Percentiles rank a stretch among this genome's conserved stretches.
Conservation (phyloP, 2,888 invertebrate genomes). For the Matsumyia berberina region DNA sequence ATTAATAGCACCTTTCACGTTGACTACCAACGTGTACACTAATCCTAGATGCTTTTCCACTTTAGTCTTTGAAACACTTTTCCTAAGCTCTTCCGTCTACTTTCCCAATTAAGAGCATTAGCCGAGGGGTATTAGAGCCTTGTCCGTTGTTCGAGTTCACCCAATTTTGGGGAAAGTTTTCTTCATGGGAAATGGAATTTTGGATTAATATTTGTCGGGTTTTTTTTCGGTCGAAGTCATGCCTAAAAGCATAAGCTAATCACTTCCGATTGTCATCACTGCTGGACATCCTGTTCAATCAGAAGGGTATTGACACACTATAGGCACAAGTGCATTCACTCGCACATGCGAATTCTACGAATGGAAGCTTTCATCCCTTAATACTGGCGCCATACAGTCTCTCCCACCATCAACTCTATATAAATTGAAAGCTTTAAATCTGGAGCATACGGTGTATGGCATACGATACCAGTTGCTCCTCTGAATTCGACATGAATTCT, state of each 20-base stretch:
- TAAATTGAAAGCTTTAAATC: slow-evolving; percentile 36
- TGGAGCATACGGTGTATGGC: too few relatives aligned
- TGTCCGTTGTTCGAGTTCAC: neutral
- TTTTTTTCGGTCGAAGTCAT: neutral
- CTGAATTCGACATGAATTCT: neutral
- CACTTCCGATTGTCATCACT: neutral
- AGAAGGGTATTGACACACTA: neutral
- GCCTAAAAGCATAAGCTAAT: slow-evolving; percentile 19
- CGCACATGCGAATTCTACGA: slow-evolving; percentile 11
- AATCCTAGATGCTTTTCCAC: slow-evolving; percentile 10
- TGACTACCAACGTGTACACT: slow-evolving; percentile 6
- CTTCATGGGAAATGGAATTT: neutral
- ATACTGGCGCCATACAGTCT: slow-evolving; percentile 39
- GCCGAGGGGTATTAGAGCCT: neutral
- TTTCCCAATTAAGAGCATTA: slow-evolving; percentile 7
- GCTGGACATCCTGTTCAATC: neutral
- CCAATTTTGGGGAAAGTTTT: neutral
- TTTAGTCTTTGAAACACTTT: neutral
- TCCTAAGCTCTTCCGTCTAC: neutral
- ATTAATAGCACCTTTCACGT: slow-evolving; percentile 3
- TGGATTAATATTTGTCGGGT: slow-evolving; percentile 13
- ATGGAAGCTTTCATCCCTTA: slow-evolving; percentile 47
- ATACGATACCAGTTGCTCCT: slow-evolving; percentile 39
- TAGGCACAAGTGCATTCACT: slow-evolving; percentile 32
- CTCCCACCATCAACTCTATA: slow-evolving; percentile 2